Evolutionary conservation across 2,888 invertebrate species (phyloP).

Genomic region (Drosophila nr. fundita): DNA sequence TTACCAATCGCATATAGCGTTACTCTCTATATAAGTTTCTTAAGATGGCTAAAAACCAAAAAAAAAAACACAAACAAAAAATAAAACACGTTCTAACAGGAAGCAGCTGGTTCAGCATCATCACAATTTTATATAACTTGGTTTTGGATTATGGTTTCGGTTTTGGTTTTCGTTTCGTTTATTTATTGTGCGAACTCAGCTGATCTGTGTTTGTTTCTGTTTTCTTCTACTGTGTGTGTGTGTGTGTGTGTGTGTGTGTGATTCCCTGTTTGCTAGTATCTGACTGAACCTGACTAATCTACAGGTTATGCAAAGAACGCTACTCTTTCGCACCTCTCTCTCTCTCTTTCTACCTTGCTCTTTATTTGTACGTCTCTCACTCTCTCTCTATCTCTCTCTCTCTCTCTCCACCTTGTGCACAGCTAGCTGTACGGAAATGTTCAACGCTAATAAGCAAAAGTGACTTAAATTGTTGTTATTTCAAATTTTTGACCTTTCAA

Average conservation of each 20-base stretch:
- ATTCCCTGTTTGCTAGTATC: constrained; percentile 4
- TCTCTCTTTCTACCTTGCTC: not conserved
- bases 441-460: constrained; percentile 4
- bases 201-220: constrained; percentile 19
- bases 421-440: constrained; percentile 12
- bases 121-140: constrained; percentile 29
- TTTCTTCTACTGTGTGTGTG: not conserved
- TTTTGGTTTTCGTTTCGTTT: not conserved
- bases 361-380: not conserved
- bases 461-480: constrained; percentile 12
- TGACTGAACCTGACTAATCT: constrained; percentile 10
- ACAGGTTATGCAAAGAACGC: constrained; percentile 33
- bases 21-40: constrained; percentile 1
- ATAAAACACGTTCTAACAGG: constrained; percentile 60
- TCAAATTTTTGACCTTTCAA: not conserved
- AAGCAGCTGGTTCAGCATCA: constrained; percentile 21
- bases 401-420: not conserved
- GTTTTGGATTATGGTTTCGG: constrained; percentile 11
- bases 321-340: not conserved
- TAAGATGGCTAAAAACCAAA: not conserved
- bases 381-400: not conserved
- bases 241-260: not conserved
- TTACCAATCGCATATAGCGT: constrained; percentile 13
- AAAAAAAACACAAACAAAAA: not conserved
- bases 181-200: constrained; percentile 7